Percentiles rank a stretch among this genome's conserved stretches.
phyloP scores from a whole-genome alignment of 2,113 vertebrate species.

The Hemibates koningsi region DNA sequence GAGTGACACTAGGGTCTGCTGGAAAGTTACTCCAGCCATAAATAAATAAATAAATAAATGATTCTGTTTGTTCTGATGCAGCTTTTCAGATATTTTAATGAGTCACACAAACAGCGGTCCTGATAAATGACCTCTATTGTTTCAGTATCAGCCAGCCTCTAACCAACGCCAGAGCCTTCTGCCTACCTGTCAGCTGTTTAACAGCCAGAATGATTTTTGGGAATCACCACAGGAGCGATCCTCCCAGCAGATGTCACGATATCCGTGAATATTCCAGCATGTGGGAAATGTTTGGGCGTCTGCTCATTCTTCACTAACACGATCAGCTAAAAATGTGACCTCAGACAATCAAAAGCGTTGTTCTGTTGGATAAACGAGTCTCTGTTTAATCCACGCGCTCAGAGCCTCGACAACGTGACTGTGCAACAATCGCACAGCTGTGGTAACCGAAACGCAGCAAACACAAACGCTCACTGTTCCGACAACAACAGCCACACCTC shows the following conservation, averaged over 20 bases:
- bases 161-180: not conserved
- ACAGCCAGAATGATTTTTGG: not conserved
- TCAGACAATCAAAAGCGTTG: not conserved
- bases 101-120: not conserved
- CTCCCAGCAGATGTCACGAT: not conserved
- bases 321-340: not conserved
- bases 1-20: not conserved
- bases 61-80: not conserved
- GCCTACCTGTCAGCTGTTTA: not conserved
- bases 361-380: not conserved
- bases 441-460: not conserved
- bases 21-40: fast-evolving
- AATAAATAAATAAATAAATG: not conserved
- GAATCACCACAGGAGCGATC: not conserved
- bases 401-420: not conserved
- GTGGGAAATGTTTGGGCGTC: not conserved
- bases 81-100: not conserved
- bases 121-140: not conserved
- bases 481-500: not conserved
- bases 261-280: not conserved
- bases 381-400: not conserved
- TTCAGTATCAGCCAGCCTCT: not conserved
- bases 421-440: not conserved
- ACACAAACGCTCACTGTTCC: not conserved
- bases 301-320: not conserved